Evolutionary conservation across 2,888 invertebrate genomes (phyloP).

Genomic region (Apodemia hepburni): DNA sequence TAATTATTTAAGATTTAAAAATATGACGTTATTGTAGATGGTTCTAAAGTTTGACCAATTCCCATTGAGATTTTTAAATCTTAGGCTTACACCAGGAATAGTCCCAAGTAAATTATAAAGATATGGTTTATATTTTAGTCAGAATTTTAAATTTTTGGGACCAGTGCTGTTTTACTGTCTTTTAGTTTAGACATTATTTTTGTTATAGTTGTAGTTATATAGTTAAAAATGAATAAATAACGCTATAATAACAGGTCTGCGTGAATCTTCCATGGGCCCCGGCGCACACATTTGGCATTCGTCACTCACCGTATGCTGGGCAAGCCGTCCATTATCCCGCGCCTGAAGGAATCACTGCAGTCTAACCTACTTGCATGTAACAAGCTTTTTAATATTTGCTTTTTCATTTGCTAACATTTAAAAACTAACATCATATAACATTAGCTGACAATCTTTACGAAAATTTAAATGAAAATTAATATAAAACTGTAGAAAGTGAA

Average conservation of each 20-base stretch:
- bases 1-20: no score
- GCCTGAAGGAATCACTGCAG: constrained; percentile 59
- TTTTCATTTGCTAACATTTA: neutral
- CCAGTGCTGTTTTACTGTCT: neutral
- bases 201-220: neutral
- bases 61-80: no score
- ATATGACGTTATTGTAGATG: no score
- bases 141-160: neutral
- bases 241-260: constrained; percentile 60
- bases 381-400: constrained; percentile 27
- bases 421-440: neutral
- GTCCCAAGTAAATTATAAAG: no score
- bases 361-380: constrained; percentile 46
- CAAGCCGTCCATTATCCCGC: constrained; percentile 61
- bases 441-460: neutral
- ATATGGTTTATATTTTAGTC: neutral
- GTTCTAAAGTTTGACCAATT: no score
- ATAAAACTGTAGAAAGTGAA: no score
- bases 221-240: neutral
- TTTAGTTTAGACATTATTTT: neutral
- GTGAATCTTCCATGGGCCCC: constrained; percentile 82
- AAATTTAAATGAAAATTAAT: no score
- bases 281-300: constrained; percentile 88
- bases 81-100: no score
- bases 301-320: constrained; percentile 86